Conservation (phyloP, 1,140 invertebrate species). For the Bactericera cockerelli region DNA sequence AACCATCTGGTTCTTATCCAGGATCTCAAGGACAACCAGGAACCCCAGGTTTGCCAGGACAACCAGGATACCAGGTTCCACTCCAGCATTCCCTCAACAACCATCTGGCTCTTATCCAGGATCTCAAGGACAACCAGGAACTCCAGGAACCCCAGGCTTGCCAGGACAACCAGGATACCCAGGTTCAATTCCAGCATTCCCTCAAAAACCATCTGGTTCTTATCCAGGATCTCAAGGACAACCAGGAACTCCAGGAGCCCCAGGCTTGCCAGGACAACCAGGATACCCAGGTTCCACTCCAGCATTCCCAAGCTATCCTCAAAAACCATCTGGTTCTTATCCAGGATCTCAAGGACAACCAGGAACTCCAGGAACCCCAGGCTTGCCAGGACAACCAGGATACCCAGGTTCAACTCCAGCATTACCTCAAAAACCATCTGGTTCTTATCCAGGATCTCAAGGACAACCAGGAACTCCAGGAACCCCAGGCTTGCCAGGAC, state of each 20-base stretch:
- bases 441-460: conserved; percentile 10
- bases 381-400: neutral
- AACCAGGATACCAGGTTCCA: conserved; percentile 21
- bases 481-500: conserved; percentile 14
- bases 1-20: conserved; percentile 10
- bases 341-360: conserved; percentile 10
- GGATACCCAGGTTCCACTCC: conserved; percentile 16
- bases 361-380: neutral
- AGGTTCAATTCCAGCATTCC: conserved; percentile 15
- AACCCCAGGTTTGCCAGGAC: conserved; percentile 15
- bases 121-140: conserved; percentile 20
- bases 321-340: conserved; percentile 12
- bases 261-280: conserved; percentile 17
- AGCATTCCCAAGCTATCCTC: conserved; percentile 18
- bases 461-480: conserved; percentile 9
- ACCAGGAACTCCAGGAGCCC: conserved; percentile 17
- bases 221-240: conserved; percentile 14
- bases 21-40: conserved; percentile 20
- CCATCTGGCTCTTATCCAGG: conserved; percentile 14
- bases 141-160: conserved; percentile 24
- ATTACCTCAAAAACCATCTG: neutral
- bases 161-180: conserved; percentile 24
- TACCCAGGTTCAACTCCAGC: conserved; percentile 17
- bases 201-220: neutral
- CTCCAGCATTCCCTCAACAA: conserved; percentile 14